These are phyloP conservation scores for Atherix ibis DNA, from an alignment of 2,888 invertebrate species.

Conservation along the genomic window DNA sequence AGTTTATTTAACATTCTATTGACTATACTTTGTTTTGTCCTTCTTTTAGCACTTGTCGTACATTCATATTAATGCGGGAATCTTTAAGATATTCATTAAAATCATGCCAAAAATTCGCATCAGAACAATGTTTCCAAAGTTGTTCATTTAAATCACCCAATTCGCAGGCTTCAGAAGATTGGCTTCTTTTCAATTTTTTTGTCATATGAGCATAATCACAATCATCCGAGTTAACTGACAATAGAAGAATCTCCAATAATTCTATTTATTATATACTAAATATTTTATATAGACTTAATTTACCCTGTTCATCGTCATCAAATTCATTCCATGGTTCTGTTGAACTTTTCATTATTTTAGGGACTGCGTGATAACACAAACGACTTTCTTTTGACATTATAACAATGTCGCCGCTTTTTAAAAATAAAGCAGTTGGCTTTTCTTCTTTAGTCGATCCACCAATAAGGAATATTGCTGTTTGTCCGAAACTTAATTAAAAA, in stretches of 20 bases:
- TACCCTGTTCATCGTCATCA: not conserved
- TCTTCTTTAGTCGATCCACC: constrained; percentile 60
- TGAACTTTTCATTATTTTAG: constrained; percentile 52
- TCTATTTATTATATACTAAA: constrained; percentile 13
- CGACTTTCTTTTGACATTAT: constrained; percentile 79
- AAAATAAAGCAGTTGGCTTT: constrained; percentile 50
- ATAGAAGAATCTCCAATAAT: constrained; percentile 18
- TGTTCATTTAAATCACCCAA: constrained; percentile 12
- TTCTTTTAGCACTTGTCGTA: constrained; percentile 68
- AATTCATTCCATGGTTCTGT: constrained; percentile 36
- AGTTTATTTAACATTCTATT: too few relatives aligned
- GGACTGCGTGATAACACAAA: constrained; percentile 85
- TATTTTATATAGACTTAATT: not conserved
- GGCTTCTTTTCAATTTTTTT: too few relatives aligned
- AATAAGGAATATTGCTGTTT: constrained; percentile 83
- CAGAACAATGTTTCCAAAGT: constrained; percentile 21
- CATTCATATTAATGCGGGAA: constrained; percentile 85
- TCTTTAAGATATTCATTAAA: constrained; percentile 45
- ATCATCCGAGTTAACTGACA: constrained; percentile 19
- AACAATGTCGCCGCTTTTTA: constrained; percentile 80
- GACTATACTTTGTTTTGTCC: constrained; percentile 26
- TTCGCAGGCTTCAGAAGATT: not conserved
- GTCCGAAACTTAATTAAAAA: constrained; percentile 65
- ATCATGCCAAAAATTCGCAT: constrained; percentile 36
- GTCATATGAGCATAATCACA: too few relatives aligned